A percentile compares a stretch with the other conserved stretches of the same genome.
Conservation (phyloP, 2,797 vertebrate species). For the Parauchenoglanis ngamensis region DNA sequence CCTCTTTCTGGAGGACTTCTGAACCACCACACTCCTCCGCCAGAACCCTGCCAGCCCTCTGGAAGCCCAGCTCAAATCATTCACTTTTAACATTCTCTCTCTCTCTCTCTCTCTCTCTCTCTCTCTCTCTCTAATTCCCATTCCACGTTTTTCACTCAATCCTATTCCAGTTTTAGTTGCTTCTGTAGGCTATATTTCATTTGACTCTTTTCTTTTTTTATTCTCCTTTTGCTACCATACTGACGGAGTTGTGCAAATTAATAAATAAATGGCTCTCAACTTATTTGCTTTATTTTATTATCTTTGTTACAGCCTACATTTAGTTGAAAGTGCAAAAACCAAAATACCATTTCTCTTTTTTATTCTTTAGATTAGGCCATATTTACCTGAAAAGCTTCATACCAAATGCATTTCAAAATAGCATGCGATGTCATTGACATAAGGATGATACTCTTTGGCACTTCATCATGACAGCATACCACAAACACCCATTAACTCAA, state of each 20-base stretch:
- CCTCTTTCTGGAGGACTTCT: slow-evolving; percentile 88
- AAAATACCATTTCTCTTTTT: not conserved
- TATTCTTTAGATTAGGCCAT: not conserved
- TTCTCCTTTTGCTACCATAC: not conserved
- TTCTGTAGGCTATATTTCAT: slow-evolving; percentile 39
- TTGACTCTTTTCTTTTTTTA: slow-evolving; percentile 41
- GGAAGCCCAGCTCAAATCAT: slow-evolving; percentile 75
- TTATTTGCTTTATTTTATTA: not conserved
- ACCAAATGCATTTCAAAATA: not conserved
- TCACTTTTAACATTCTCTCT: slow-evolving; percentile 60
- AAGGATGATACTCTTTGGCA: not conserved
- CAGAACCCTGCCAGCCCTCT: slow-evolving; percentile 80
- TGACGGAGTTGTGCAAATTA: not conserved
- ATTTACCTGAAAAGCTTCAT: not conserved
- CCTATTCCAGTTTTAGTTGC: slow-evolving; percentile 48
- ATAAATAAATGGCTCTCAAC: not conserved
- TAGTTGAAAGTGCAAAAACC: not conserved
- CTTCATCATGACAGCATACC: not conserved
- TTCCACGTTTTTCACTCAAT: slow-evolving; percentile 52
- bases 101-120: slow-evolving; percentile 37
- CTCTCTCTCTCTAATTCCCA: slow-evolving; percentile 49
- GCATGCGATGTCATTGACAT: not conserved
- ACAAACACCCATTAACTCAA: not conserved
- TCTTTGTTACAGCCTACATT: not conserved
- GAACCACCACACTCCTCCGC: slow-evolving; percentile 89